A percentile compares a stretch with the other conserved stretches of the same genome.
Evolutionary conservation across 2,797 vertebrate genomes (phyloP).

Genomic region (Distichodus sexfasciatus): DNA sequence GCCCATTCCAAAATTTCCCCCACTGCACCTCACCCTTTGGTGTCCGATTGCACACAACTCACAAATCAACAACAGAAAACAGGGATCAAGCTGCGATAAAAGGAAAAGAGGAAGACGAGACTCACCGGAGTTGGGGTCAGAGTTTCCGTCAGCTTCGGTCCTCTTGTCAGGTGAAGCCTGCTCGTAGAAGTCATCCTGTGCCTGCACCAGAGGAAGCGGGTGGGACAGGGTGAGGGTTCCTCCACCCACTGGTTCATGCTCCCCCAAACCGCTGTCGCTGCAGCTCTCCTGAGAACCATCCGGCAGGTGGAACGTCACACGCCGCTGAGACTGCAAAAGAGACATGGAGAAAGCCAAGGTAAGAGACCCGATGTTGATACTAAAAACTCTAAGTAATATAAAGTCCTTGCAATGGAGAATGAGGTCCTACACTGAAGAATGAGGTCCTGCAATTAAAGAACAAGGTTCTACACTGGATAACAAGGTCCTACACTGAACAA

Average conservation of each 20-base stretch:
- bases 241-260: conserved; percentile 96
- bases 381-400: conserved; percentile 18
- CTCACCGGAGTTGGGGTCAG: conserved; percentile 98
- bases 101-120: no score
- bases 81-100: no score
- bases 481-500: no score
- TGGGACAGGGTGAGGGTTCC: conserved; percentile 98
- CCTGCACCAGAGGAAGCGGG: conserved; percentile 99
- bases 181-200: conserved; percentile 98
- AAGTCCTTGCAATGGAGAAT: no score
- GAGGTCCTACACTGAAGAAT: no score
- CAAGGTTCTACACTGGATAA: no score
- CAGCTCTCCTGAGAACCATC: conserved; percentile 99
- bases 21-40: no score
- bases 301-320: conserved; percentile 99
- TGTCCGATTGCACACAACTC: no score
- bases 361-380: conserved; percentile 75
- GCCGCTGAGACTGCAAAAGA: conserved; percentile 95
- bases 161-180: conserved; percentile 98
- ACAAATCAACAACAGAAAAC: no score
- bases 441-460: no score
- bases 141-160: conserved; percentile 98
- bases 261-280: conserved; percentile 99
- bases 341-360: conserved; percentile 85
- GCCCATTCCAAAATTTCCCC: no score